Base-by-base conservation (phyloP, 2,888 invertebrate species). In the Tromatobia lineatoria region DNA sequence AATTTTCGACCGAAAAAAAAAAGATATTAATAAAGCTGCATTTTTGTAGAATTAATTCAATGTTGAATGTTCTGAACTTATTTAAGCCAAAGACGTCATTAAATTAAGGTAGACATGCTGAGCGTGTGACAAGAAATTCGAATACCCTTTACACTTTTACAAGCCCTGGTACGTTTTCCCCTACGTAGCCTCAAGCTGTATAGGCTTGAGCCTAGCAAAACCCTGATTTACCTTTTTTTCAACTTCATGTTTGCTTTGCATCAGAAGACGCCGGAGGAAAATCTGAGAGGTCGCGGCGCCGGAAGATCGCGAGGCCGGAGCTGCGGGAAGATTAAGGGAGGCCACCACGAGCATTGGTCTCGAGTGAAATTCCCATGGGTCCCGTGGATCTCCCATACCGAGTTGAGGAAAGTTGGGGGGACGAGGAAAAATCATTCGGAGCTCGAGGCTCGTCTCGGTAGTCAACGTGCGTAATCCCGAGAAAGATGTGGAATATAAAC, bases 371-470 rank as follows among this genome's bases (percentile, higher is more conserved):
- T 64, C 34, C 38, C 64, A 34, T 38, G 64, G 64, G 38, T 20
- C 34, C 42, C 64, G 59, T 64, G 38, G 64, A 42, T 64, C 11
- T 38, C 8, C 64, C 18, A 10, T 20, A 38, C 11, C 38, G 42
- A 64, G 38, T 64, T 11, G 18, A 20, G n/a, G 42, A 42, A 71
- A 57, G 57, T 57, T 25, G 54, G 42, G 23, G 42, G 25, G 71
- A 71, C 15, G 71, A 42, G 57, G 23, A 57, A 57, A 71, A 71
- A 71, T 71, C 71, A 57, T 57, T 71, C 57, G 29, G 54, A 38
- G 23, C 71, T 20, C 71, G 23, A 38, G 57, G 71, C 71, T 42
- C 18, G 42, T 42, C n/a, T 23, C 57, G 20, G 57, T 42, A 42
- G 42, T 45, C 57, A 29, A 57, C 25, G 20, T 71, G 54, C 45